Base-by-base conservation (phyloP, 1,140 invertebrate species). In the Drosophila pseudoobscura region DNA sequence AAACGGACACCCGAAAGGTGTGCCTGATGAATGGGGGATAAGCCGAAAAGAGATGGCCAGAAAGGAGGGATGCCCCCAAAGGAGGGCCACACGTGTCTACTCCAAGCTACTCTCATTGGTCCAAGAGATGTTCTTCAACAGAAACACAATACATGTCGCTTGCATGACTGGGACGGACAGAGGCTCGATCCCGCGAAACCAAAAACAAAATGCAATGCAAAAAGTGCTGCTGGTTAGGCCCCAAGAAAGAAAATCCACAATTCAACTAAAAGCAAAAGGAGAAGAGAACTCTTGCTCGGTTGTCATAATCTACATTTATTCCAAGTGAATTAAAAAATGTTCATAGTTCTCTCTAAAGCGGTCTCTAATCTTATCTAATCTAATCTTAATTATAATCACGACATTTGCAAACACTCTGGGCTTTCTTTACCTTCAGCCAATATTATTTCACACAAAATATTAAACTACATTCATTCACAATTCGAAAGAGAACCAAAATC, bases 391-490 rank as follows among this genome's bases (percentile, higher is more conserved):
- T 20, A 62, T 64, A 64, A 59, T 15, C 24, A 62, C 6, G 24
- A 43, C 20, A 44, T 7, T 13, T 13, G 15, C 45, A 6, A 64
- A 63, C 24, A 17, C 26, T 43, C 0, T 15, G 15, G 17, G 15
- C 15, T 39, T n/a, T 20, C 43, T 15, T 39, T 41, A 29, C 60
- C 61, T 53, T 47, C 13, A 54, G 8, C 39, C 11, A 39, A 39
- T 39, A 39, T 39, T 39, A 39, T 13, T 39, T 39, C 11, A 39
- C 35, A 39, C 35, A 39, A 4, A 39, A 13, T 13, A 13, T 53
- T 24, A 49, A n/a, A 56, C 43, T 47, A 24, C 9, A 17, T 56
- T 24, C 65, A 49, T 69, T 68, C 45, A 69, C 62, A 55, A 49
- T 44, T 35, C 50, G 55, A 56, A n/a, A 64, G 26, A 44, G 41